Percentiles rank a stretch among this genome's conserved stretches.
Conservation (phyloP, 2,113 vertebrate species). For the Phalacrocorax brasilianus region DNA sequence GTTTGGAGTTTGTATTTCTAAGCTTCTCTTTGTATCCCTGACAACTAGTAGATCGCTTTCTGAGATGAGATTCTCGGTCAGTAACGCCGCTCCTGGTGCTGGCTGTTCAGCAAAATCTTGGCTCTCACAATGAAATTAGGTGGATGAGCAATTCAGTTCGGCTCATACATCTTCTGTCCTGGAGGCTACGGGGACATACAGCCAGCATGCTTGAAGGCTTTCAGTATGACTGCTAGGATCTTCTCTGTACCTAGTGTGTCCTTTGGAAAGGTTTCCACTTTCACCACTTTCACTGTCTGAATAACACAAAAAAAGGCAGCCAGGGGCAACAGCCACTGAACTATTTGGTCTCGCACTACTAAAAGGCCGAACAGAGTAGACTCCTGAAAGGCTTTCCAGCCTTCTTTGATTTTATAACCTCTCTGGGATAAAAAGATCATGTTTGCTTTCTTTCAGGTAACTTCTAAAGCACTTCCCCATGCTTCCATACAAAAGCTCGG, state of each 20-base stretch:
- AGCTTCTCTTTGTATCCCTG: background rate
- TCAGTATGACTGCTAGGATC: background rate
- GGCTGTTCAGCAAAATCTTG: background rate
- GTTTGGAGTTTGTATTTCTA: background rate
- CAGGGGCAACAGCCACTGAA: background rate
- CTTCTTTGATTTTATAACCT: conserved; percentile 22
- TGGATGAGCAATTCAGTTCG: background rate
- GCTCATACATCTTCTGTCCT: background rate
- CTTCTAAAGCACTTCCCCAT: background rate
- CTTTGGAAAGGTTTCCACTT: background rate
- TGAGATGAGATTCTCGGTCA: background rate
- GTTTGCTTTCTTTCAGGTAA: background rate
- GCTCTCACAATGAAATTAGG: background rate
- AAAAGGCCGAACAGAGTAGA: background rate
- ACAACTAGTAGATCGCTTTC: background rate
- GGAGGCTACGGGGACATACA: background rate
- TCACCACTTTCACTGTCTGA: background rate
- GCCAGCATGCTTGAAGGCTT: background rate
- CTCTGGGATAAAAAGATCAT: conserved; percentile 8
- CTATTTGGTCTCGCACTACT: background rate
- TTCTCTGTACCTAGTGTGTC: background rate
- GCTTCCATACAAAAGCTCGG: background rate
- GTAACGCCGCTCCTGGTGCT: background rate
- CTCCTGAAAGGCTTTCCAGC: background rate
- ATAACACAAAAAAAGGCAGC: background rate